A percentile compares a stretch with the other conserved stretches of the same genome.
These are phyloP conservation scores for Polydrusus tereticollis DNA, from an alignment of 2,888 invertebrate genomes.

Conservation along the genomic window DNA sequence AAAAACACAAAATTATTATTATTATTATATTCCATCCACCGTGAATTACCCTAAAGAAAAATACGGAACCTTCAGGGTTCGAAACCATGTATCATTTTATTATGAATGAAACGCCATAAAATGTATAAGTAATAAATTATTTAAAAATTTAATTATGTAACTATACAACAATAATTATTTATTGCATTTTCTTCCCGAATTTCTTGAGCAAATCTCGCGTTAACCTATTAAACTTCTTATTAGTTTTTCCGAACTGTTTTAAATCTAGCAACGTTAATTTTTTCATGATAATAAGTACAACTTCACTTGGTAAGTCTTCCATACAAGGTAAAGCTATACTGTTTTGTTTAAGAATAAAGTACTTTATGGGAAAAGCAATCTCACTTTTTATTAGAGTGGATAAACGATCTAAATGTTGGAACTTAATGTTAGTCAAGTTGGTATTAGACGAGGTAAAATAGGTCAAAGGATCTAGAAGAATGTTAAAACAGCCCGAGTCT, in stretches of 20 bases:
- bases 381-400: conserved; percentile 60
- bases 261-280: conserved; percentile 32
- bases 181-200: conserved; percentile 41
- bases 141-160: no score
- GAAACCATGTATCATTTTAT: no score
- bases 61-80: no score
- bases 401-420: conserved; percentile 61
- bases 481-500: conserved; percentile 50
- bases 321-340: conserved; percentile 40
- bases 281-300: conserved; percentile 48
- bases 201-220: conserved; percentile 27
- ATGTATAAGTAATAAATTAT: no score
- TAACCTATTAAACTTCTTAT: conserved; percentile 24
- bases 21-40: no score
- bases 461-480: conserved; percentile 59
- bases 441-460: conserved; percentile 57
- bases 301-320: conserved; percentile 51
- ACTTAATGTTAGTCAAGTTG: conserved; percentile 47
- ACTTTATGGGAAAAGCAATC: conserved; percentile 61
- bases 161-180: conserved; percentile 5
- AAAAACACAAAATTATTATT: no score
- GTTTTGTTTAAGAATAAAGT: conserved; percentile 48
- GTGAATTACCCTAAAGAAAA: no score
- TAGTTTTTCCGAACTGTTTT: conserved; percentile 26
- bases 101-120: no score